phyloP scores from a whole-genome alignment of 2,113 vertebrate genomes.

The Corythoichthys haematopterus region DNA sequence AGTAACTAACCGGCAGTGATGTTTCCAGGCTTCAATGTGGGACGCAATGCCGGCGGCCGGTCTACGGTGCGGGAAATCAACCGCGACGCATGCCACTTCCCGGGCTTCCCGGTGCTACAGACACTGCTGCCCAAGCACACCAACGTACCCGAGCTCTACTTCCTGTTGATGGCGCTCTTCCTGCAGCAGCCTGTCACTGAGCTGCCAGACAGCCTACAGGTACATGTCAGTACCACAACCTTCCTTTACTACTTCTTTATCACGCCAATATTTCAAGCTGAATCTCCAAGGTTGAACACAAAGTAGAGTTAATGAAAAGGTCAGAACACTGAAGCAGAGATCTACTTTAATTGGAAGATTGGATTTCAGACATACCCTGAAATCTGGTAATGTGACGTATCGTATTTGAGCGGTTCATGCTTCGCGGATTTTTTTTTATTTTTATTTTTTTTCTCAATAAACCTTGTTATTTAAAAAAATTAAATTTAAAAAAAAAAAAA shows the following conservation, averaged over 20 bases:
- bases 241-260: constrained; percentile 23
- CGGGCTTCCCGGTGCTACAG: constrained; percentile 89
- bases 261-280: not conserved
- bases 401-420: no score
- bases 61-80: constrained; percentile 93
- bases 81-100: constrained; percentile 94
- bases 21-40: constrained; percentile 89
- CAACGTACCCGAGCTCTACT: constrained; percentile 94
- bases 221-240: constrained; percentile 71
- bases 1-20: not conserved
- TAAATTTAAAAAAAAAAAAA: no score
- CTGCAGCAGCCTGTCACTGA: constrained; percentile 95
- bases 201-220: constrained; percentile 96
- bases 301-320: not conserved
- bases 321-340: not conserved
- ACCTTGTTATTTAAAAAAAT: no score
- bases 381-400: no score
- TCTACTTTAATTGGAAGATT: no score
- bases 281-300: not conserved
- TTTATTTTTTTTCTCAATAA: no score
- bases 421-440: no score
- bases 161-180: constrained; percentile 96
- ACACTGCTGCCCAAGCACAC: constrained; percentile 95
- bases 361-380: no score
- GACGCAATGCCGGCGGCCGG: constrained; percentile 88